These are phyloP conservation scores for Nycticorax nycticorax DNA, from an alignment of 2,113 vertebrate genomes.

Conservation along the genomic window DNA sequence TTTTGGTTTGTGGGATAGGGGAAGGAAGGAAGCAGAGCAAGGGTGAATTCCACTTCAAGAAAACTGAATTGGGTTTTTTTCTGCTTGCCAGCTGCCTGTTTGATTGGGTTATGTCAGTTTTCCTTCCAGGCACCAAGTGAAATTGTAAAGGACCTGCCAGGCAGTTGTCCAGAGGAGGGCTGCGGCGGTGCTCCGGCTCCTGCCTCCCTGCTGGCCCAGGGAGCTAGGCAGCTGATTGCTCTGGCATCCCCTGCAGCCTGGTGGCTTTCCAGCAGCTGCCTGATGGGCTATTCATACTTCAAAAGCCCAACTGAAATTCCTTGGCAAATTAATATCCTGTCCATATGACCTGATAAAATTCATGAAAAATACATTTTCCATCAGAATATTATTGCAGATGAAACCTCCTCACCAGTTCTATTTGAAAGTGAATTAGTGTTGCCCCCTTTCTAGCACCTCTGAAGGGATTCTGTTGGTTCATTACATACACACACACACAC, in stretches of 20 bases:
- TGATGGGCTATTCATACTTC: not conserved
- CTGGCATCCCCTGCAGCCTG: not conserved
- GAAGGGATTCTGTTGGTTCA: not conserved
- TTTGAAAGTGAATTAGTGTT: not conserved
- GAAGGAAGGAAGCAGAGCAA: not conserved
- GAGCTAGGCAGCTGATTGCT: not conserved
- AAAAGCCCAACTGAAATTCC: not conserved
- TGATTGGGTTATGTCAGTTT: not conserved
- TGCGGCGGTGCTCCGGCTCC: accelerated
- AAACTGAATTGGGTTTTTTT: not conserved
- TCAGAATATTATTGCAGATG: not conserved
- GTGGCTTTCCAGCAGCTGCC: not conserved
- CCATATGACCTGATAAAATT: not conserved
- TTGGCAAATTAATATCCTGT: not conserved
- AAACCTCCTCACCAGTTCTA: not conserved
- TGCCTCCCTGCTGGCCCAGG: not conserved
- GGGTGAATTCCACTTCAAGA: not conserved
- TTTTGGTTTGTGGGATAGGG: not conserved
- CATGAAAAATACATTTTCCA: not conserved
- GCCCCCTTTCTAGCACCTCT: not conserved
- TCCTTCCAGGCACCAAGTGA: not conserved
- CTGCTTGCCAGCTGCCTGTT: not conserved
- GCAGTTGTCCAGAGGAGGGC: not conserved
- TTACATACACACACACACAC: not conserved
- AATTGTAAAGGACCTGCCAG: not conserved